Base-by-base conservation (phyloP, 2,888 invertebrate species). In the Euzetes globulus region DNA sequence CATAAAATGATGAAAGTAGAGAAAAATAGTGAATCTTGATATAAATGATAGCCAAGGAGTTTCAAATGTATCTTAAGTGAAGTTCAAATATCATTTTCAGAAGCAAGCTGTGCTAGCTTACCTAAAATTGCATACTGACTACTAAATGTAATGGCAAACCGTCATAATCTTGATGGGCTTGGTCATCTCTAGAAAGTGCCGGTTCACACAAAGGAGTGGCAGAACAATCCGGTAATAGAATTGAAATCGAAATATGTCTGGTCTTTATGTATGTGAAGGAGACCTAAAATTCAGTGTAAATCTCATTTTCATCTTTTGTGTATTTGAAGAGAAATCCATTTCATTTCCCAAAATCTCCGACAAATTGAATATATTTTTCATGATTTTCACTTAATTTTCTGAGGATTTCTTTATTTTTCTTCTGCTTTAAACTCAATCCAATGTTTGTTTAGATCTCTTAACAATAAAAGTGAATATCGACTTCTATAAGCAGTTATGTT, bases 261-360 rank as follows among this genome's bases (percentile, higher is more conserved):
- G n/a, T 33, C 37, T 63, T 17, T 63, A 63, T 22, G 22, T 17
- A n/a, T n/a, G 63, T 33, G 33, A 33, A 63, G 63, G 33, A 15
- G n/a, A 33, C 27, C 33, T 63, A 33, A 63, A 63, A 63, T 17
- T 63, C 63, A 17, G 17, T 55, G 41, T 22, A 63, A 63, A 63
- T 63, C 33, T 63, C 19, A 63, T 63, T 63, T 63, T 11, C 13
- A 9, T 63, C 63, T 63, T 63, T 63, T 63, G 63, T 63, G 63
- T 63, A 63, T 25, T 15, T 33, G 33, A 63, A 63, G n/a, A 63
- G 19, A 63, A 63, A 63, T 63, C 63, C 63, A 63, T 63, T 63
- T 13, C 41, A 9, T 41, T 41, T 11, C 41, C 41, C 13, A 13
- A 41, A 41, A 41, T 41, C 41, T 63, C 60, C 60, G n/a, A n/a